Evolutionary conservation across 2,113 vertebrate genomes (phyloP).

Genomic region (Atrichornis clamosus): DNA sequence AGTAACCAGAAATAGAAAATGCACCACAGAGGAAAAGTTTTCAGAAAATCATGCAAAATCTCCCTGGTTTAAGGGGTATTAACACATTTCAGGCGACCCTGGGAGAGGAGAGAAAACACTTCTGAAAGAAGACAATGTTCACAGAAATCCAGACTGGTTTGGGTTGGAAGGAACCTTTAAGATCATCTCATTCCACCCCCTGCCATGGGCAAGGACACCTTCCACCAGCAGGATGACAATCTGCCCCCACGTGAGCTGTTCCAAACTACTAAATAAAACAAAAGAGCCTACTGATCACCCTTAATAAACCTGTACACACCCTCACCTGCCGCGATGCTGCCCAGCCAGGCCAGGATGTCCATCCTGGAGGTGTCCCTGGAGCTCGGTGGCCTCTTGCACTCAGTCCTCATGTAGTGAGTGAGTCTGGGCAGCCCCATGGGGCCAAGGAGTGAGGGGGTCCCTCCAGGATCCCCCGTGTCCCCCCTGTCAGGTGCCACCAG

Average conservation of each 20-base stretch:
- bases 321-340: accelerated
- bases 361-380: accelerated
- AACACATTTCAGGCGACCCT: background rate
- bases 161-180: background rate
- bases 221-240: background rate
- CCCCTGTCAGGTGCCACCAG: accelerated
- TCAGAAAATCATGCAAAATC: background rate
- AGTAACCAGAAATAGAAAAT: background rate
- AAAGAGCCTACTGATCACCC: background rate
- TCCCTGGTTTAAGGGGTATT: too few relatives aligned
- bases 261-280: background rate
- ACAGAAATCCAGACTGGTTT: background rate
- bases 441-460: accelerated
- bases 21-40: background rate
- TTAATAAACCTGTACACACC: background rate
- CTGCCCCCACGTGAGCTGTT: background rate
- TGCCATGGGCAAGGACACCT: background rate
- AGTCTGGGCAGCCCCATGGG: accelerated
- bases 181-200: background rate
- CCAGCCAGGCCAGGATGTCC: accelerated
- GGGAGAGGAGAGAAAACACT: background rate
- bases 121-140: background rate
- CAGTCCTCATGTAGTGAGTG: accelerated
- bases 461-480: accelerated
- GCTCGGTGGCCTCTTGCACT: background rate